phyloP scores from a whole-genome alignment of 2,113 vertebrate genomes.

The Rutilus rutilus region DNA sequence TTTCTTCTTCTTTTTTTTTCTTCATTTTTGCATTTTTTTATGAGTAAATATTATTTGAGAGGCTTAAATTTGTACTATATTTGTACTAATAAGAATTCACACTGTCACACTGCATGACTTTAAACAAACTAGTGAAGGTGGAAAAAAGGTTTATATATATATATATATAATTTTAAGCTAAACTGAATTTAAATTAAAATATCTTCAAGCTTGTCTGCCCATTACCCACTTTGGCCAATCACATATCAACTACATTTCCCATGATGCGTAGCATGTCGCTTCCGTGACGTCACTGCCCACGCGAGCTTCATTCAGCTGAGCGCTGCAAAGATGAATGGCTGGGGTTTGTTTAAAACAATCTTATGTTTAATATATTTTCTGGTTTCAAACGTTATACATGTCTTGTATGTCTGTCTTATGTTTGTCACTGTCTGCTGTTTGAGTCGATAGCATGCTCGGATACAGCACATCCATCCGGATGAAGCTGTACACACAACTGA shows the following conservation, averaged over 20 bases:
- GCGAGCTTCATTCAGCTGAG: conserved; percentile 64
- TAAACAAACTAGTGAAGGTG: too few species aligned
- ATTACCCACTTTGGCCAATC: background rate
- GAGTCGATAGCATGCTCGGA: background rate
- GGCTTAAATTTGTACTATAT: too few species aligned
- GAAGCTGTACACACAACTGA: background rate
- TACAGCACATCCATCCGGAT: background rate
- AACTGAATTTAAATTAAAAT: background rate
- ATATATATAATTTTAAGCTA: background rate
- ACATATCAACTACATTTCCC: conserved; percentile 58
- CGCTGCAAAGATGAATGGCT: conserved; percentile 63
- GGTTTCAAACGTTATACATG: background rate
- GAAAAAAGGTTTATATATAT: too few species aligned
- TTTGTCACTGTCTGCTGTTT: background rate
- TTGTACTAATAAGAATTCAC: too few species aligned
- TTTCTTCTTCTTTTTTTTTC: too few species aligned
- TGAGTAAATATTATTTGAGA: too few species aligned
- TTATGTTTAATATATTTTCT: background rate
- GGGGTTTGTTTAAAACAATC: conserved; percentile 50
- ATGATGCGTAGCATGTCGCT: conserved; percentile 52
- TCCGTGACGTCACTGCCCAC: conserved; percentile 56
- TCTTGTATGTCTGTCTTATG: background rate
- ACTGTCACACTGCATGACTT: background rate
- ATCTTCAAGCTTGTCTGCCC: background rate
- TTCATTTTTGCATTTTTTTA: background rate